Percentiles rank a stretch among this genome's conserved stretches.
Conservation (phyloP, 2,888 invertebrate species). For the Margaritifera margaritifera region DNA sequence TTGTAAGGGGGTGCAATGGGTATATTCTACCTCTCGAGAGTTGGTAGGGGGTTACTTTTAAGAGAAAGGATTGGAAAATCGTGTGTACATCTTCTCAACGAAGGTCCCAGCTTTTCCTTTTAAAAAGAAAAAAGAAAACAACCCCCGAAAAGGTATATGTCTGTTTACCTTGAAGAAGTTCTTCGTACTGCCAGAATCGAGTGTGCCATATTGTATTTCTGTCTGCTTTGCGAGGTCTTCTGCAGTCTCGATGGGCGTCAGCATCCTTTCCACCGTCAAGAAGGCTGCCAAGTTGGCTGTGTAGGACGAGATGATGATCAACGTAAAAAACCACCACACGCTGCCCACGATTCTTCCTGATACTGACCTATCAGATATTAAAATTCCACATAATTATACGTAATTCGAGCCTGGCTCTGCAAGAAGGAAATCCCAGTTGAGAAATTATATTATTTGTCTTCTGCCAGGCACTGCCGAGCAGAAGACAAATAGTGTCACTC, state of each 20-base stretch:
- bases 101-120: too few species aligned
- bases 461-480: not conserved
- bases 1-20: too few species aligned
- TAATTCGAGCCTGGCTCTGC: not conserved
- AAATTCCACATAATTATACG: not conserved
- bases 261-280: constrained; percentile 96
- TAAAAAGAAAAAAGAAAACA: too few species aligned
- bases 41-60: too few species aligned
- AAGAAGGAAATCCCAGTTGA: not conserved
- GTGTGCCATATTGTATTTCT: constrained; percentile 78
- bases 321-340: constrained; percentile 99
- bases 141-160: not conserved
- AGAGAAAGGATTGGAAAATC: too few species aligned
- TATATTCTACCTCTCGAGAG: too few species aligned
- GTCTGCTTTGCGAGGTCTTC: constrained; percentile 90
- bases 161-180: constrained; percentile 87
- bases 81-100: constrained; percentile 74
- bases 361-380: constrained; percentile 78
- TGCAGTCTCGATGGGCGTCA: constrained; percentile 92
- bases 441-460: not conserved
- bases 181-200: constrained; percentile 84
- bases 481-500: too few species aligned
- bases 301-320: constrained; percentile 97
- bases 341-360: constrained; percentile 97
- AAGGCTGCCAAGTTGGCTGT: constrained; percentile 97